These are phyloP conservation scores for Tonatia bakeri DNA, from an alignment of 2,113 vertebrate genomes.

Conservation along the genomic window DNA sequence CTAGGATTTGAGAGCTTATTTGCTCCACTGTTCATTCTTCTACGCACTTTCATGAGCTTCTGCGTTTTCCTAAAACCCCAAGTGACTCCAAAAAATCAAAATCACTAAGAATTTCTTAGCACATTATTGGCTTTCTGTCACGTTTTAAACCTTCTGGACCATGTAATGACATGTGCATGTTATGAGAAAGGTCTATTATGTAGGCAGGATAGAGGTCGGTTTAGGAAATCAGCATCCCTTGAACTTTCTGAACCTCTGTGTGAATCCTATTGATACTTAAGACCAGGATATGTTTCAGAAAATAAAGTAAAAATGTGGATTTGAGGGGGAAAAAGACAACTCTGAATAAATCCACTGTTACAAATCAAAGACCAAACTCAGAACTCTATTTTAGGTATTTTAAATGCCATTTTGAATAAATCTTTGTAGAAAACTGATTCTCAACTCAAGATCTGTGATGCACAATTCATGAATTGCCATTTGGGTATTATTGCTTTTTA, in stretches of 20 bases:
- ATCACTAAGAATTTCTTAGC: slow-evolving; percentile 49
- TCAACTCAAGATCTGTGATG: background rate
- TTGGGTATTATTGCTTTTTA: slow-evolving; percentile 26
- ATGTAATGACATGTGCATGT: slow-evolving; percentile 68
- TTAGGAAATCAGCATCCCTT: slow-evolving; percentile 45
- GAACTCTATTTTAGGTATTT: slow-evolving; percentile 2
- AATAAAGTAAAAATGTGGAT: background rate
- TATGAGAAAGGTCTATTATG: slow-evolving; percentile 20
- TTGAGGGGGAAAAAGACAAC: background rate
- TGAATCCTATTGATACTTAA: slow-evolving; percentile 12
- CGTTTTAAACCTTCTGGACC: slow-evolving; percentile 57
- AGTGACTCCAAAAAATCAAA: slow-evolving; percentile 43
- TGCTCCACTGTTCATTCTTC: background rate
- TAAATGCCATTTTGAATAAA: slow-evolving; percentile 55
- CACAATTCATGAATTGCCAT: slow-evolving; percentile 21
- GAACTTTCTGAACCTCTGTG: background rate
- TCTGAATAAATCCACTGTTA: slow-evolving; percentile 2
- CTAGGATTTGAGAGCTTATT: background rate
- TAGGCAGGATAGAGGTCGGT: slow-evolving; percentile 44
- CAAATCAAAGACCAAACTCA: background rate
- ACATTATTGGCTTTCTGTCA: slow-evolving; percentile 39
- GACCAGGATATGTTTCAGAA: slow-evolving; percentile 35
- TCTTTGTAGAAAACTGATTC: slow-evolving; percentile 47
- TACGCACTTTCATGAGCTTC: background rate
- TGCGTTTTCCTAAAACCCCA: background rate